Evolutionary conservation across 2,797 vertebrate genomes (phyloP), one percentile per base, ranked within the genome.

Genomic region (Channallabes apus): DNA sequence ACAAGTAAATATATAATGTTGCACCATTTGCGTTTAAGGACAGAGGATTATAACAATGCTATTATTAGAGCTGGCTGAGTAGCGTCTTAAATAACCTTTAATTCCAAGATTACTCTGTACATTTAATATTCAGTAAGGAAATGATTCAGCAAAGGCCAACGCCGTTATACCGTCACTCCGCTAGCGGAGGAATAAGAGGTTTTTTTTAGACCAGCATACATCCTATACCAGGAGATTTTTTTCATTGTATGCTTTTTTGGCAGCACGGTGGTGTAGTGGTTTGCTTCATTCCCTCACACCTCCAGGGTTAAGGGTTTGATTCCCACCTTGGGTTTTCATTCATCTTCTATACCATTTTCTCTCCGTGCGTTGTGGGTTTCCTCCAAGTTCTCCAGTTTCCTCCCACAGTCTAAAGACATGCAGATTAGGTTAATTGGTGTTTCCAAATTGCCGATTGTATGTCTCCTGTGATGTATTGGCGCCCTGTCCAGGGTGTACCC

Each of bases 1-100:
- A n/a, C 68, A 22, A 5, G 71, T 24, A 82, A 69, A 20, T 90
- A 86, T 88, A 90, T 85, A 83, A 38, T 46, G 90, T 58, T 65
- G 88, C 91, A 89, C 90, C 88, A 90, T 90, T 90, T 72, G 38
- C 89, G 92, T 92, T 96, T 95, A 94, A 93, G 93, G 92, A 88
- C 94, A 95, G 94, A 94, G 93, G 95, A 95, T 96, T 95, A 96
- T 93, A 92, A 95, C 93, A 93, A 90, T 92, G 93, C 93, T 96
- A 95, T 97, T 96, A 96, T 95, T 96, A 96, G 94, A 95, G 91
- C 90, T 86, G 87, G 88, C 92, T 94, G 93, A 94, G 95, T 95
- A 95, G 95, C 94, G 91, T 94, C 95, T 93, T 91, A 92, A 92
- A 92, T 94, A 93, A 92, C 89, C 89, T 93, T 92, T 92, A 91